Percentiles rank a stretch among this genome's conserved stretches.
phyloP scores from a whole-genome alignment of 1,140 invertebrate species.

The Drosophila sp. region DNA sequence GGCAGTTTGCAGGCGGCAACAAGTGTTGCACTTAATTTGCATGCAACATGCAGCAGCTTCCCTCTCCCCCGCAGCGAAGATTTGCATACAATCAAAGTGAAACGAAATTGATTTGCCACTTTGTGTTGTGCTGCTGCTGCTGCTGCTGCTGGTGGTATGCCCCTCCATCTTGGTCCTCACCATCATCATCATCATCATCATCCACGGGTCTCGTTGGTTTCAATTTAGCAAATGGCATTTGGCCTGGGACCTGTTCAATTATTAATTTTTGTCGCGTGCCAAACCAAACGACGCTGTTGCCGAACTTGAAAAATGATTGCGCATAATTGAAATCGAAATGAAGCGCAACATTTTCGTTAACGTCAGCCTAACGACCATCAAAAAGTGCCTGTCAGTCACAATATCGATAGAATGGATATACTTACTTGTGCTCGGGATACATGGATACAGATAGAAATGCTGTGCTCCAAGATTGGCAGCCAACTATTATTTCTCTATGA shows the following conservation, averaged over 20 bases:
- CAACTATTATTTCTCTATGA: constrained; percentile 10
- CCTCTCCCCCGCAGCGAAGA: constrained; percentile 46
- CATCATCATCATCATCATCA: constrained; percentile 22
- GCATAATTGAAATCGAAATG: constrained; percentile 80
- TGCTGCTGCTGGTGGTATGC: neutral
- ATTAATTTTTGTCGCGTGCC: constrained; percentile 78
- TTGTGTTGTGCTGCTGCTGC: constrained; percentile 25
- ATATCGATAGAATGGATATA: constrained; percentile 4
- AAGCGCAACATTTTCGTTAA: constrained; percentile 65
- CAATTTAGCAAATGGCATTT: constrained; percentile 73
- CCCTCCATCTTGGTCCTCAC: constrained; percentile 10
- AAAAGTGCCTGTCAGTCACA: neutral
- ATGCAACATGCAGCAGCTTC: constrained; percentile 67
- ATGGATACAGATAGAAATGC: neutral
- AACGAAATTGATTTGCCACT: constrained; percentile 76
- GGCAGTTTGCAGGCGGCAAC: constrained; percentile 43
- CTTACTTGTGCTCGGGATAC: neutral
- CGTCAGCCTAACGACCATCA: constrained; percentile 35
- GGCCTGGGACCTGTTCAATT: constrained; percentile 51
- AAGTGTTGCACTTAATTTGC: constrained; percentile 77
- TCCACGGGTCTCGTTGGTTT: constrained; percentile 41
- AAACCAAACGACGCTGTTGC: constrained; percentile 31
- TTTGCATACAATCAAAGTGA: constrained; percentile 79
- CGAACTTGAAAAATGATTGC: constrained; percentile 79
- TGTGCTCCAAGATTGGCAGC: neutral